phyloP scores from a whole-genome alignment of 2,888 invertebrate genomes.

The Apomyelois bistriatella region DNA sequence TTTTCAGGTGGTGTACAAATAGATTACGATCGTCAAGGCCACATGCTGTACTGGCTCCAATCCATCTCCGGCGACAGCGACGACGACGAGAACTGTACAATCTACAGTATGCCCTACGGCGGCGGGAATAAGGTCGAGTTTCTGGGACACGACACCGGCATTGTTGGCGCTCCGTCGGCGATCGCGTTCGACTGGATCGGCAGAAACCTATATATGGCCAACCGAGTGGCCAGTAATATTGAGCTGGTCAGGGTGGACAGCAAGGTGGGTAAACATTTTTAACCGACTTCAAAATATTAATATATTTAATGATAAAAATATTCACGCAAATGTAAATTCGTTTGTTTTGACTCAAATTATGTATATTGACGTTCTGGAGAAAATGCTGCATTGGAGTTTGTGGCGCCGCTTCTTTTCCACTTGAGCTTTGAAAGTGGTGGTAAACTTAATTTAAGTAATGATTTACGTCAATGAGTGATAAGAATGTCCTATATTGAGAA shows the following conservation, averaged over 20 bases:
- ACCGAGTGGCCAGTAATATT: constrained; percentile 92
- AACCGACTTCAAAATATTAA: too few species aligned
- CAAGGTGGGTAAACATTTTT: constrained; percentile 54
- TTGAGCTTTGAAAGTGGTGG: too few species aligned
- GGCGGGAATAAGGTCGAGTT: constrained; percentile 89
- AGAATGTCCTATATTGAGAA: too few species aligned
- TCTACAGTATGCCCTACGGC: constrained; percentile 90
- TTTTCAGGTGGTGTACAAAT: constrained; percentile 89
- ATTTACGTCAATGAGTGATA: too few species aligned
- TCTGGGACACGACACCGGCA: constrained; percentile 89
- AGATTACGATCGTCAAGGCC: constrained; percentile 94
- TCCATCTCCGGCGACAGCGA: constrained; percentile 82
- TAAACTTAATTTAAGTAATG: too few species aligned
- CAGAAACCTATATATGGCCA: constrained; percentile 95
- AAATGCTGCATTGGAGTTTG: too few species aligned
- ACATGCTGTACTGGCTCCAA: constrained; percentile 93
- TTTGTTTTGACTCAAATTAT: too few species aligned
- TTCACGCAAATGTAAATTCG: too few species aligned
- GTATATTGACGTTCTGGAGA: too few species aligned
- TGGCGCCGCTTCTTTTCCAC: too few species aligned
- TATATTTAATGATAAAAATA: too few species aligned
- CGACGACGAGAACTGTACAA: constrained; percentile 91
- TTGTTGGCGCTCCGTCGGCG: constrained; percentile 93
- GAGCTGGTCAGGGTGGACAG: constrained; percentile 93
- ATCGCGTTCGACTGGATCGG: constrained; percentile 99